Conservation (phyloP, 2,113 vertebrate species). For the Ifrita kowaldi region DNA sequence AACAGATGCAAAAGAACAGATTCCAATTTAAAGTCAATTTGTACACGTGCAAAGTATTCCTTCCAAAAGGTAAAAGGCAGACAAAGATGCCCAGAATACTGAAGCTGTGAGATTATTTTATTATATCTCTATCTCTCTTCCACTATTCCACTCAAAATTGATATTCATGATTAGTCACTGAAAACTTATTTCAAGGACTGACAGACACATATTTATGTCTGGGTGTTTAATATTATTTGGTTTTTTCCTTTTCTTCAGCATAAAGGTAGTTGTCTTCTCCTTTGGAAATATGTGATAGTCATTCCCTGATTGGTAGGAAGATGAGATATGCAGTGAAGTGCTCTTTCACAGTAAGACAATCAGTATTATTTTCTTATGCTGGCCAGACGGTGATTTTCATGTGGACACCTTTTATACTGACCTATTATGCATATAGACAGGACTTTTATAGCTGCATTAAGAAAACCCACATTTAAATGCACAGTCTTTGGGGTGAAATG, state of each 20-base stretch:
- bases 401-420: not conserved
- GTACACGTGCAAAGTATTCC: not conserved
- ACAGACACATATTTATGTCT: not conserved
- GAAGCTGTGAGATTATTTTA: not conserved
- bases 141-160: not conserved
- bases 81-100: not conserved
- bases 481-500: constrained; percentile 33
- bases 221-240: not conserved
- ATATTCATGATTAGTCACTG: not conserved
- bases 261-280: not conserved
- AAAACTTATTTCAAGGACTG: not conserved
- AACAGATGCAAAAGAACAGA: not conserved
- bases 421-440: not conserved
- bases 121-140: not conserved
- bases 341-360: not conserved
- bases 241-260: not conserved
- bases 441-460: constrained; percentile 12
- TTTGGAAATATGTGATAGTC: not conserved
- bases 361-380: not conserved
- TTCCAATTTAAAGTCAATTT: not conserved
- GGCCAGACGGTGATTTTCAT: not conserved
- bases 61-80: not conserved
- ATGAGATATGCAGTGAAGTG: not conserved
- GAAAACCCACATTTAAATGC: constrained; percentile 43
- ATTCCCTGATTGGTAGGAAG: not conserved